A percentile compares a stretch with the other conserved stretches of the same genome.
Conservation (phyloP, 2,113 vertebrate species). For the Ictalurus furcatus region DNA sequence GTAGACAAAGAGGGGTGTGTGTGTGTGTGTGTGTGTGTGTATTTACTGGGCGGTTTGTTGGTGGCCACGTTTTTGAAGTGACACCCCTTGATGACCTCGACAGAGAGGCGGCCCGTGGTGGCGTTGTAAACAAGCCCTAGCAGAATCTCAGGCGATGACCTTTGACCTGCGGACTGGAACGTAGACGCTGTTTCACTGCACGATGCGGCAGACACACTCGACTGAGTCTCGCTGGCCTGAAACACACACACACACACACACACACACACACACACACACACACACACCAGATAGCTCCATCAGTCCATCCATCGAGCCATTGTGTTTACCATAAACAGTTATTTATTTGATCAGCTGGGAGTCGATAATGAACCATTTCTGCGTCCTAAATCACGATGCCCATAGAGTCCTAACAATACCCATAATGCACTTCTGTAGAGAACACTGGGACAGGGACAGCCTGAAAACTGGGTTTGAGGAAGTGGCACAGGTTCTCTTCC, state of each 20-base stretch:
- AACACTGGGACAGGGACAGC: not conserved
- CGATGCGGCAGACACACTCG: slow-evolving; percentile 90
- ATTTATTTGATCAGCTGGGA: not conserved
- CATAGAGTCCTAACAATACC: not conserved
- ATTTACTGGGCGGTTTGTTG: slow-evolving; percentile 99
- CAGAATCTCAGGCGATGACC: slow-evolving; percentile 91
- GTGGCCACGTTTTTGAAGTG: slow-evolving; percentile 97
- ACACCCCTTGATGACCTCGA: slow-evolving; percentile 98
- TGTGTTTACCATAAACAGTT: not conserved
- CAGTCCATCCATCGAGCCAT: not conserved
- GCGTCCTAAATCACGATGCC: not conserved
- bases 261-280: slow-evolving; percentile 20
- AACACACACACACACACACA: slow-evolving; percentile 50
- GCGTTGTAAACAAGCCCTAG: slow-evolving; percentile 95
- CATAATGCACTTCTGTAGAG: not conserved
- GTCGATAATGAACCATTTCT: not conserved
- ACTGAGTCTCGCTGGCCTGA: slow-evolving; percentile 91
- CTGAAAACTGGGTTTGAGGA: not conserved
- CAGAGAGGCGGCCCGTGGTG: slow-evolving; percentile 94
- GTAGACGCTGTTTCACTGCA: slow-evolving; percentile 92
- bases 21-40: slow-evolving; percentile 45
- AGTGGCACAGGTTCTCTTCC: not conserved
- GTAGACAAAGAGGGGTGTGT: not conserved
- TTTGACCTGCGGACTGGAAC: slow-evolving; percentile 89
- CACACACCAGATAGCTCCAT: slow-evolving; percentile 2